Evolutionary conservation across 2,888 invertebrate species (phyloP).

Genomic region (Priocnemis perturbator): DNA sequence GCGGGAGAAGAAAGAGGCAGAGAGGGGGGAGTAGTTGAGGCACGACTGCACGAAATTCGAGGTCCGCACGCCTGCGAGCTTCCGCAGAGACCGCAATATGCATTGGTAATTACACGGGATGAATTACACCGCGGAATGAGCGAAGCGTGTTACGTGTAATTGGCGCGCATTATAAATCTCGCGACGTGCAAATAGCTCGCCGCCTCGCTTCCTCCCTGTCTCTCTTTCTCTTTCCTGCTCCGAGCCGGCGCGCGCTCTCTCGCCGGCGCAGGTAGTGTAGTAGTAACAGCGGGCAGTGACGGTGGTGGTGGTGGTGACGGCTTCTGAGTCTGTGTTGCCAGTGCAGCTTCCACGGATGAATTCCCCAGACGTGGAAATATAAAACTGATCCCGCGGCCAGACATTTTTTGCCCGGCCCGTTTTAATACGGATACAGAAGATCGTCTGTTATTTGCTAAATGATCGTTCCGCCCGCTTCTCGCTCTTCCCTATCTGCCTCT

Average conservation of each 20-base stretch:
- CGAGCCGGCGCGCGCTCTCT: too few relatives aligned
- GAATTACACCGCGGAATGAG: slow-evolving; percentile 69
- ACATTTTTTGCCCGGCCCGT: too few relatives aligned
- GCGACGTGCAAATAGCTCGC: slow-evolving; percentile 64
- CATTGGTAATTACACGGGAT: slow-evolving; percentile 69
- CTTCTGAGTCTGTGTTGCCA: too few relatives aligned
- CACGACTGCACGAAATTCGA: slow-evolving; percentile 45
- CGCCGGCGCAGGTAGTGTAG: too few relatives aligned
- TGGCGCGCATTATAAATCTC: slow-evolving; percentile 70
- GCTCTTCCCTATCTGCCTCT: too few relatives aligned
- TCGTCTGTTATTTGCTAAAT: too few relatives aligned
- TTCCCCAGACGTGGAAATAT: slow-evolving; percentile 7
- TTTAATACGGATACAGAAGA: too few relatives aligned
- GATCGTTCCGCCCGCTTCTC: too few relatives aligned
- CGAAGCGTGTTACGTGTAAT: slow-evolving; percentile 70
- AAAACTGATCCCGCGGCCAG: slow-evolving; percentile 5
- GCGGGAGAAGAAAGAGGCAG: slow-evolving; percentile 5
- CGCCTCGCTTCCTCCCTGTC: slow-evolving; percentile 16
- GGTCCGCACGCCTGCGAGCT: slow-evolving; percentile 55
- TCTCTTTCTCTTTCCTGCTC: neutral
- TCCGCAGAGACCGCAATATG: slow-evolving; percentile 65
- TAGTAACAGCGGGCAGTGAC: too few relatives aligned
- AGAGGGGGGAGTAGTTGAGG: neutral
- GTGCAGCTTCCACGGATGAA: neutral
- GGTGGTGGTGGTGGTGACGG: neutral